Base-by-base conservation (phyloP, 1,140 invertebrate genomes). In the Brachionus paranguensis region DNA sequence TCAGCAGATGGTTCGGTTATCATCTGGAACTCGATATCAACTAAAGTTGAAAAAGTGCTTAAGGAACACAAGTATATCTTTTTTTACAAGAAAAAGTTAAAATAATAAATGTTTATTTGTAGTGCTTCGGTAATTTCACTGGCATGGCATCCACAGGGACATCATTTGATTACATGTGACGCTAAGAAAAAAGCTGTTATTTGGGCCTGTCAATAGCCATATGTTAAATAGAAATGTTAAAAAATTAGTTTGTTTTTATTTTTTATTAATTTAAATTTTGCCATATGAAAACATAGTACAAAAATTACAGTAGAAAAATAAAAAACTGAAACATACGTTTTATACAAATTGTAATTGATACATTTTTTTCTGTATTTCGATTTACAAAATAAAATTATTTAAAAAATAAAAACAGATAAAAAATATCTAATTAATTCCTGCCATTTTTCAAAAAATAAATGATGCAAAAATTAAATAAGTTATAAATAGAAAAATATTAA, bases 1-100 rank as follows among this genome's bases (percentile, higher is more conserved):
- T 95, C 95, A 14, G 91, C 92, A 0, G 96, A 98, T 89, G 96
- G 96, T 17, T 91, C 92, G 37, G 92, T 98, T 72, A 98, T 93
- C 88, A 93, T 99, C 79, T 99, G 96, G 96, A 94, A 95, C 88
- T 92, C 95, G 20, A 88, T 90, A 76, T 92, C 93, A 17, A 85
- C 85, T 78, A 93, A 93, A 89, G 90, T 96, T 92, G 92, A 98
- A 87, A 92, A 92, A 11, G 91, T 94, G 72, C 92, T 98, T 3
- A 96, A 94, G 89, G 94, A 96, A 86, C 95, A 96, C 88, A 91
- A 92, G 95, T 97, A 90, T 93, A 8, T 93, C 93, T 88, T 41
- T 20, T 2, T 37, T 41, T 47, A 64, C 27, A 27, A 70, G 14
- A 50, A 50, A 33, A 27, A 20, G 6, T 70, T 43, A 41, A 74